phyloP scores from a whole-genome alignment of 2,888 invertebrate genomes.

The Pandemis heparana region DNA sequence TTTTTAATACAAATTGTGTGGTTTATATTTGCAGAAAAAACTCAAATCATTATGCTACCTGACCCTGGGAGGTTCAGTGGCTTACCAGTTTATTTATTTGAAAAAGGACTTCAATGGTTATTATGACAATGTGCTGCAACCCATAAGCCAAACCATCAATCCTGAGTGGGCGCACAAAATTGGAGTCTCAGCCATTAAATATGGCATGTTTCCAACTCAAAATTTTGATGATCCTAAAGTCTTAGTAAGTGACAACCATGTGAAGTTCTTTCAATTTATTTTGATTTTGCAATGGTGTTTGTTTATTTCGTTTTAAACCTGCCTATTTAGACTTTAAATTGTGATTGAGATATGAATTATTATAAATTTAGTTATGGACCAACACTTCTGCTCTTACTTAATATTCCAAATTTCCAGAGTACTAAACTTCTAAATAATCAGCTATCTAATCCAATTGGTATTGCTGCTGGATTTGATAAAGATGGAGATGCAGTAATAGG shows the following conservation, averaged over 20 bases:
- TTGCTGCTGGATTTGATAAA: constrained; percentile 99
- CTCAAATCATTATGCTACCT: constrained; percentile 88
- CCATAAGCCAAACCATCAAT: constrained; percentile 88
- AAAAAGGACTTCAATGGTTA: constrained; percentile 92
- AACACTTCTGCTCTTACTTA: too few species aligned
- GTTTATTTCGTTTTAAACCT: too few species aligned
- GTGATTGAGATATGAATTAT: too few species aligned
- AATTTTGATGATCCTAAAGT: constrained; percentile 86
- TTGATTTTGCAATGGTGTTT: too few species aligned
- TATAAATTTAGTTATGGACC: too few species aligned
- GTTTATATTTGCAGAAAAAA: constrained; percentile 85
- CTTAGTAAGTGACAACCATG: constrained; percentile 84
- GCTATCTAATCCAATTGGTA: constrained; percentile 96
- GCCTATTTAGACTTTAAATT: too few species aligned
- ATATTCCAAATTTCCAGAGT: constrained; percentile 79
- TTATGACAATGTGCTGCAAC: constrained; percentile 90
- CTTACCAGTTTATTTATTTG: constrained; percentile 89
- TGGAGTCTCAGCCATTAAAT: constrained; percentile 91
- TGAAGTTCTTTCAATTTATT: neutral
- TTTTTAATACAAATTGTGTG: neutral
- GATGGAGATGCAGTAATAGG: constrained; percentile 96
- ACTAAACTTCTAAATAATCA: constrained; percentile 89
- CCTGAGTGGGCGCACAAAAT: constrained; percentile 94
- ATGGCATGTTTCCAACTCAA: constrained; percentile 89
- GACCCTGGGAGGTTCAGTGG: constrained; percentile 87